Evolutionary conservation across 2,113 vertebrate species (phyloP), one percentile per base, ranked within the genome.

Genomic region (Xyliphius kryptos): DNA sequence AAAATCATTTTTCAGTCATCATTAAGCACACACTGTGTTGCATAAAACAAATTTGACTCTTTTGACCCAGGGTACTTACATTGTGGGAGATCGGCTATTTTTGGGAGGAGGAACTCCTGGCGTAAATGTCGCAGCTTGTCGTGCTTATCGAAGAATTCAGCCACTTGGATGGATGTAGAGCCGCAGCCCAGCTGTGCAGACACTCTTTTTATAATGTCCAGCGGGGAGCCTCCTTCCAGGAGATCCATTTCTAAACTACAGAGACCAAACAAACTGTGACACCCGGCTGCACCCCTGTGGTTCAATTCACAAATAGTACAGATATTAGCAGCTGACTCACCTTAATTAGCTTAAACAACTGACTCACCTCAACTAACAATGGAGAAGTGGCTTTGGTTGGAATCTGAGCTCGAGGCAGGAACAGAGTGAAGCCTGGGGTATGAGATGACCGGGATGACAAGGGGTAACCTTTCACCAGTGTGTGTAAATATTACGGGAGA

Each of bases 51-150:
- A 32, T 41, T 41, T 7, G 40, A 14, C 6, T 13, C 32, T n/a
- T 12, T 16, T 16, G 16, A 11, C 11, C 12, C 41, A 41, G 6
- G 3, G 6, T 14, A 83, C 92, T 94, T 76, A 98, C 94, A 85
- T 43, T 76, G 71, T 68, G 93, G 90, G 22, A 97, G 76, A 63
- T 97, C 88, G 36, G 82, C 80, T 14, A 88, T 75, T 88, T 87
- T 92, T 0, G 96, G 94, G 17, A 97, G 56, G 15, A 68, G 70
- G 75, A 97, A 98, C 37, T 81, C 52, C 2, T 87, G 77, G 4
- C 85, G 83, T 44, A 97, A 80, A 26, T 87, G 85, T 12, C 63
- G 79, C 62, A 97, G 82, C 1, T 83, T 53, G 52, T 98, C 95
- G 5, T 85, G 80, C 49, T 85, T 20, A 72, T 98, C 96, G 0